Evolutionary conservation across 2,888 invertebrate genomes (phyloP).

Genomic region (Plagodis dolabraria): DNA sequence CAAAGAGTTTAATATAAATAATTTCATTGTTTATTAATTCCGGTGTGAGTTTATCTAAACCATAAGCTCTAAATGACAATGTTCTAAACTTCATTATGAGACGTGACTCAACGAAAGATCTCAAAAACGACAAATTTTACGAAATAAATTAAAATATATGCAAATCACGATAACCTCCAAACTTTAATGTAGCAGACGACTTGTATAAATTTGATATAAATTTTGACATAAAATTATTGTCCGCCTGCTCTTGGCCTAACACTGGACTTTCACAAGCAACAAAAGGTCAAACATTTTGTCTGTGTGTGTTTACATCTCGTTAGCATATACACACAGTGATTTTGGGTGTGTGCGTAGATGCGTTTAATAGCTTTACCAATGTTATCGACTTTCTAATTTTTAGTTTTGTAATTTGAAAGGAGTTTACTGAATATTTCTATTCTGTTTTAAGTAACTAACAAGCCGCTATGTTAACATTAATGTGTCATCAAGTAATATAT

Average conservation of each 20-base stretch:
- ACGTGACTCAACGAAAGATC: not conserved
- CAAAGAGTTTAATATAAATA: no score
- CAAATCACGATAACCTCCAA: slow-evolving; percentile 29
- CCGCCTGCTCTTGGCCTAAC: slow-evolving; percentile 29
- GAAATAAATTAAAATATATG: slow-evolving; percentile 12
- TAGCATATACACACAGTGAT: slow-evolving; percentile 22
- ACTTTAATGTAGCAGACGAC: slow-evolving; percentile 23
- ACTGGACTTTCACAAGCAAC: slow-evolving; percentile 67
- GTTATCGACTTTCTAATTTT: slow-evolving; percentile 73
- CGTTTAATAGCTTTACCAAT: slow-evolving; percentile 51
- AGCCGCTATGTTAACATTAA: no score
- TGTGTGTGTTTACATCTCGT: slow-evolving; percentile 43
- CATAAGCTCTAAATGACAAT: no score
- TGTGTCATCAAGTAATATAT: no score
- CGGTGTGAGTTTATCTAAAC: no score
- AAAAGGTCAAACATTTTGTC: slow-evolving; percentile 64
- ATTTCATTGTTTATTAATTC: no score
- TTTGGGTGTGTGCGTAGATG: slow-evolving; percentile 40
- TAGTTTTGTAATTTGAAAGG: slow-evolving; percentile 38
- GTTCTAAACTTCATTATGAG: no score
- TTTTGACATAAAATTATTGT: slow-evolving; percentile 18
- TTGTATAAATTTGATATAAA: slow-evolving; percentile 24
- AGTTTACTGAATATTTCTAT: no score
- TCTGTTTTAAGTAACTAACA: no score
- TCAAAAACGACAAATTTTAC: slow-evolving; percentile 9